These are phyloP conservation scores for Hirudo medicinalis DNA, from an alignment of 1,140 invertebrate species.

Conservation along the genomic window DNA sequence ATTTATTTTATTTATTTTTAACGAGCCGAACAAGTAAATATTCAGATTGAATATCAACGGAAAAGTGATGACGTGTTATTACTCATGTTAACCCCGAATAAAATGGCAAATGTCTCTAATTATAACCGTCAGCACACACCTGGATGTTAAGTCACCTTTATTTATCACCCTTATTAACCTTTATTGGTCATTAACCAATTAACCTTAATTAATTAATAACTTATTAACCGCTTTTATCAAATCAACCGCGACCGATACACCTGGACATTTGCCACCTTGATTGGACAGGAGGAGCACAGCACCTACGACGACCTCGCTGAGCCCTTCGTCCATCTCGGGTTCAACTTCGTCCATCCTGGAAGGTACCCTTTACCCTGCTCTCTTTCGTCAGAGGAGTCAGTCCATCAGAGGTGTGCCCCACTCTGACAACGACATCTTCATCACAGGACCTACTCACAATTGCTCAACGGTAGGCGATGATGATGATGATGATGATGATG, in stretches of 20 bases:
- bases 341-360: neutral
- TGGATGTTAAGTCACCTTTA: too few relatives aligned
- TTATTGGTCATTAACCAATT: too few relatives aligned
- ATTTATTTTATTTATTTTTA: too few relatives aligned
- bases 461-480: neutral
- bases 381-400: neutral
- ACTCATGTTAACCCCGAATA: neutral
- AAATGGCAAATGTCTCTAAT: neutral
- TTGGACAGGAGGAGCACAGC: constrained; percentile 2
- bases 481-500: constrained; percentile 9
- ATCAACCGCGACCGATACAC: too few relatives aligned
- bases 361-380: neutral
- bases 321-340: neutral
- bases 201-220: too few relatives aligned
- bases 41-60: too few relatives aligned
- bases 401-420: neutral
- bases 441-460: neutral
- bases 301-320: neutral
- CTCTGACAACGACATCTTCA: neutral
- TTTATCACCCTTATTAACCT: too few relatives aligned
- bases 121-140: too few relatives aligned
- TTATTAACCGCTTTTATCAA: too few relatives aligned
- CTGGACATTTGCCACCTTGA: too few relatives aligned
- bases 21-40: too few relatives aligned
- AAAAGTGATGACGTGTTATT: too few relatives aligned